Base-by-base conservation (phyloP, 2,888 invertebrate species). In the Phymatocera aterrima region DNA sequence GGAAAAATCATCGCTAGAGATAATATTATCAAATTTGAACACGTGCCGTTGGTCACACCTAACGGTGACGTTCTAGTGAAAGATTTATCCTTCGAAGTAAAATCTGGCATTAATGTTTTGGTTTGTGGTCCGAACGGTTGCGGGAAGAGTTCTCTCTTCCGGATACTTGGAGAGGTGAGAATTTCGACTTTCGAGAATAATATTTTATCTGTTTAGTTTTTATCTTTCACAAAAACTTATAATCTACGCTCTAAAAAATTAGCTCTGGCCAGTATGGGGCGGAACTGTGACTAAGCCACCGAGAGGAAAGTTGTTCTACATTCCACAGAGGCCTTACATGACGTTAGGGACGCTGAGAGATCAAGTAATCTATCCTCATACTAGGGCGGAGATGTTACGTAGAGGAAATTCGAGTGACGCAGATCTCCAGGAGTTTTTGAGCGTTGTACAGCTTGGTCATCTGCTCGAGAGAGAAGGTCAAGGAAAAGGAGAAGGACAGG, bases 121-220 rank as follows among this genome's bases (percentile, higher is more conserved):
- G 98, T 99, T 0, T 99, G 98, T 90, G 99, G 99, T 0, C 99
- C 99, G 2, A 99, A 99, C 90, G 99, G 99, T 0, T 98, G 99
- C 90, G 99, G 99, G 68, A 99, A 99, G 91, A 98, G 98, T 77
- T 99, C 98, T 0, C 93, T 99, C 86, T 99, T 99, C 93, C 93
- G 99, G 79, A 96, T 98, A 87, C 93, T 99, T 15, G 99, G 99
- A 61, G 99, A 98, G 91, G 93, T 93, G 83, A 86, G 83, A 57
- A 15, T 57, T 15, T 12, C 1, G 15, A 57, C 8, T 37, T 37
- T 64, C 24, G 37, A 6, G 34, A 1, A 28, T 21, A 3, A 18
- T 10, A 0, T 2, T 8, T 5, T 5, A 5, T 21, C n/a, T 5
- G 8, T 51, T n/a, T 34, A 1, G 4, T 64, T 2, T 34, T 2